Evolutionary conservation across 35 echinoderm and acorn worm genomes (phyloP).

Genomic region (Strongylocentrotus purpuratus): DNA sequence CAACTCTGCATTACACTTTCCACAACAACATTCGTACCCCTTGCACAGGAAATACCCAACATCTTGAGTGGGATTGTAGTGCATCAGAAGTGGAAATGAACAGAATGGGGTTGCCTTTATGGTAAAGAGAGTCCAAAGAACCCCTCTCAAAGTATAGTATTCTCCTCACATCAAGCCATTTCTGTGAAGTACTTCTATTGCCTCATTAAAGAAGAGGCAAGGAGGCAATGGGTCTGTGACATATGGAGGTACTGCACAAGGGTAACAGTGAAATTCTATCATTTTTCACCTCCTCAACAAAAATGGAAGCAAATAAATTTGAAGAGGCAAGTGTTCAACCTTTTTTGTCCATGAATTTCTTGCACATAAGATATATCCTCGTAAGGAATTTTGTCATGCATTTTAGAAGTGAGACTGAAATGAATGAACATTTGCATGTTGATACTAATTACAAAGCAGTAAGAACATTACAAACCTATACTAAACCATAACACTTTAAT

Average conservation of each 20-base stretch:
- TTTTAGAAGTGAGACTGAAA: no score
- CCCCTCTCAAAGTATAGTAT: background rate
- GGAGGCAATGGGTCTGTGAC: background rate
- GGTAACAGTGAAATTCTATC: background rate
- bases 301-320: background rate
- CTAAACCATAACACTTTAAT: background rate
- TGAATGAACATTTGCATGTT: no score
- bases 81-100: no score
- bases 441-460: no score
- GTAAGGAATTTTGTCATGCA: no score
- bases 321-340: no score
- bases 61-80: background rate
- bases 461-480: no score
- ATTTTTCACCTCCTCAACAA: background rate
- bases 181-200: background rate
- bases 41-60: background rate
- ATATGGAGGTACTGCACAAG: background rate
- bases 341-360: no score
- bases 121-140: background rate
- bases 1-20: background rate
- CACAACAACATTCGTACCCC: background rate
- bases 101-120: background rate
- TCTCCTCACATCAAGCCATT: background rate
- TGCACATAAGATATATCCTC: no score
- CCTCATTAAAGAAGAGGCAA: background rate